Conservation (phyloP, 2,888 invertebrate genomes). For the Isoperla grammatica region DNA sequence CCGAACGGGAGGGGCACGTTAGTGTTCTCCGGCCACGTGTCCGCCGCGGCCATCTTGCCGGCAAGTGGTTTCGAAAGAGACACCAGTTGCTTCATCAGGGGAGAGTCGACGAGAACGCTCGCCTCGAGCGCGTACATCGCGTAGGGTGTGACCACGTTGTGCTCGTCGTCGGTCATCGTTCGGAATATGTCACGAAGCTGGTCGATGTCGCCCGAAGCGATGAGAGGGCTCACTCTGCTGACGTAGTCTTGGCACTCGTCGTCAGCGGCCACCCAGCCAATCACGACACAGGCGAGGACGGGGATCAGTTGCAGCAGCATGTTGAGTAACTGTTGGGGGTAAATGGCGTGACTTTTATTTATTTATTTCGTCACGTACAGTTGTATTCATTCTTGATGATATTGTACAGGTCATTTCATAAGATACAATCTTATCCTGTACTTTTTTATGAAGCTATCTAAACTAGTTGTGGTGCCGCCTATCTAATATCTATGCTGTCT, state of each 20-base stretch:
- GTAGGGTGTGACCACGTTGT: neutral
- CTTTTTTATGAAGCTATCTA: too few species aligned
- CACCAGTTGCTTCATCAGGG: neutral
- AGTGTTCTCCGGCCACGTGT: slow-evolving; percentile 9
- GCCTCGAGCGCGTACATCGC: neutral
- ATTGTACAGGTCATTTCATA: too few species aligned
- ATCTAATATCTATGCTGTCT: too few species aligned
- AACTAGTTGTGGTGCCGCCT: too few species aligned
- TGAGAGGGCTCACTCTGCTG: neutral
- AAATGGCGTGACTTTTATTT: too few species aligned
- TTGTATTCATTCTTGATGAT: too few species aligned
- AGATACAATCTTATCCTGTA: too few species aligned
- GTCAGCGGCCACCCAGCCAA: neutral
- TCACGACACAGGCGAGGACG: neutral
- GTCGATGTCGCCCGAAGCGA: neutral
- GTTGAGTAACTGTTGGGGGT: too few species aligned
- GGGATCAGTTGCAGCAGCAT: too few species aligned
- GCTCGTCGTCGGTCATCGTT: neutral
- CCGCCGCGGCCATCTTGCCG: neutral
- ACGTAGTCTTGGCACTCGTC: neutral
- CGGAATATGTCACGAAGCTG: neutral
- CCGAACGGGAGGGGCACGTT: neutral
- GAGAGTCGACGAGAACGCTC: neutral
- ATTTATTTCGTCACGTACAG: too few species aligned
- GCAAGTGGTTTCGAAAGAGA: neutral